Evolutionary conservation across 2,113 vertebrate species (phyloP).

Genomic region (Eudyptes chrysolophus): DNA sequence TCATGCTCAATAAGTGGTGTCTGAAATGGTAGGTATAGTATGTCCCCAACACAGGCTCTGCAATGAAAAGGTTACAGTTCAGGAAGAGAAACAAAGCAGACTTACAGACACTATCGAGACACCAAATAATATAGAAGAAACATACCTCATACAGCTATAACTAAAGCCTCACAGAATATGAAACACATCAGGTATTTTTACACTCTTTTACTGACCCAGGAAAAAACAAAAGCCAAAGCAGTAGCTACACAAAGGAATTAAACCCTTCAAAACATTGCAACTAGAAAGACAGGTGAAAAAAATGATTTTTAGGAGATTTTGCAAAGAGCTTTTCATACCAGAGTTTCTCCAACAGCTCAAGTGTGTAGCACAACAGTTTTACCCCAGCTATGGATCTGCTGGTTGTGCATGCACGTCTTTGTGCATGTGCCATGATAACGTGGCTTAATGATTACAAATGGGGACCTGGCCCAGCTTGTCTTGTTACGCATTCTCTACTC

Average conservation of each 20-base stretch:
- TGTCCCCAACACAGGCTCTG: not conserved
- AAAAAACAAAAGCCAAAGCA: not conserved
- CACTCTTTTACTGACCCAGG: not conserved
- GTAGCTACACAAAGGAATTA: not conserved
- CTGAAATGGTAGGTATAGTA: not conserved
- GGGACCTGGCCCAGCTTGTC: not conserved
- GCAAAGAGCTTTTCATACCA: not conserved
- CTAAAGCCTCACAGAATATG: not conserved
- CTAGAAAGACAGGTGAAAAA: not conserved
- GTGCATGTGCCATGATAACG: accelerated
- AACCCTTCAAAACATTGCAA: not conserved
- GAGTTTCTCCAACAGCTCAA: not conserved
- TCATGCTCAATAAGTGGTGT: accelerated
- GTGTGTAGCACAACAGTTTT: not conserved
- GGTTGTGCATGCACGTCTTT: accelerated
- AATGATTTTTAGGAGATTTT: not conserved
- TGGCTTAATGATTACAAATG: not conserved
- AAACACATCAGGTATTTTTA: not conserved
- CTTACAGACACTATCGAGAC: not conserved
- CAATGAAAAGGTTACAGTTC: not conserved
- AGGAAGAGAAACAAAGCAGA: not conserved
- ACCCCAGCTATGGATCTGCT: not conserved
- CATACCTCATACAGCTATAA: not conserved
- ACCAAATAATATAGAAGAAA: not conserved
- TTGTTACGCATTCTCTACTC: not conserved